Evolutionary conservation across 1,140 invertebrate genomes (phyloP), one percentile per base, ranked within the genome.

Genomic region (Stenopsyche tienmushanensis): DNA sequence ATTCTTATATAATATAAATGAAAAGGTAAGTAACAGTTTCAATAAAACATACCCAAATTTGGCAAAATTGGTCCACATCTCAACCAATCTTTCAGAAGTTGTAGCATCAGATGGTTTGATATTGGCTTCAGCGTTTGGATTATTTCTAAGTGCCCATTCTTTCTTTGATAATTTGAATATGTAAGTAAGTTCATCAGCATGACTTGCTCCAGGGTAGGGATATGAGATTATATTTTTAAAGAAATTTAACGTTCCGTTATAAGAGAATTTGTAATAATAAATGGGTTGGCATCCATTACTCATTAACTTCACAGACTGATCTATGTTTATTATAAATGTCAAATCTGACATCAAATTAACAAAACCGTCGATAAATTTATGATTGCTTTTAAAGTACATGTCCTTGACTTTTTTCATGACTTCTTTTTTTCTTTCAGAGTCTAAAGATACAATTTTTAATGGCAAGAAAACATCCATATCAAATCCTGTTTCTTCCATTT

Each of bases 11-110:
- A n/a, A n/a, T n/a, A n/a, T n/a, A n/a, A n/a, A n/a, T n/a, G n/a
- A n/a, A n/a, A n/a, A n/a, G n/a, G n/a, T n/a, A n/a, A n/a, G n/a
- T n/a, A n/a, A n/a, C n/a, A n/a, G 18, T 52, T 2, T 49, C 2
- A 3, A 21, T 9, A 21, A 44, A 60, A 44, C 62, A n/a, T 62
- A 69, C 67, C 62, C 63, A 26, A 15, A 47, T 65, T 69, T 69
- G 7, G 62, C 55, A 57, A 69, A 69, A 42, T 83, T 83, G 1
- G 78, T 77, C 81, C 80, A 83, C 71, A 83, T 72, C 62, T 73
- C 74, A 1, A 78, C 74, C 70, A 82, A 76, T 45, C 75, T 71
- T 60, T 75, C 73, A 54, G 78, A 74, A 7, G 75, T 72, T 24
- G 71, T 73, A 20, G 73, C 71, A 53, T 76, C 77, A 66, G 70